Evolutionary conservation across 2,797 vertebrate genomes (phyloP), one percentile per base, ranked within the genome.

Genomic region (Lepilemur ruficaudatus): DNA sequence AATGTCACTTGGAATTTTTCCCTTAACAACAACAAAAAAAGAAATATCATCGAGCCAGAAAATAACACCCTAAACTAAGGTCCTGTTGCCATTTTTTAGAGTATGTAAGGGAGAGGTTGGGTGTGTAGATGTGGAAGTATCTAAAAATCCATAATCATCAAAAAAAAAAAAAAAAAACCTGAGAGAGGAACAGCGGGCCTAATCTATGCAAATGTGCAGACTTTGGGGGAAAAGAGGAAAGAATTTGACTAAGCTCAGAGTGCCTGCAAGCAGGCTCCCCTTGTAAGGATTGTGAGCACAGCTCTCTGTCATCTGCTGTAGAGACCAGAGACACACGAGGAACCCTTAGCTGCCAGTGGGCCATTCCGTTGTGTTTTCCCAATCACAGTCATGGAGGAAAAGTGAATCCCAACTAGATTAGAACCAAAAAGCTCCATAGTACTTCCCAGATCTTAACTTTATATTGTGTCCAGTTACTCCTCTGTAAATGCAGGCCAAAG

Each of bases 351-450:
- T 5, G 38, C 78, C 91, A 57, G 57, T 84, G 30, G 70, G 46
- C 2, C 0, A 17, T 78, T 22, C 55, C 70, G 90, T 70, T 75
- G 35, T 9, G 59, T 86, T 57, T 48, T 43, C 10, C 79, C 91
- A 94, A 76, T 97, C 82, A 63, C 72, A 97, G 88, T 81, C 95
- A 98, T 94, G 80, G 88, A 95, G 82, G 93, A 96, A 83, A 92
- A 92, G 78, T 91, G 92, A 94, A 80, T 91, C 72, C 75, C 84
- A 95, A 55, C 50, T 93, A 63, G 65, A 97, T 38, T 9, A 72
- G 89, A 94, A 93, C 88, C 94, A 91, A 94, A 97, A 95, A 82
- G 17, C 4, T 82, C 69, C 81, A n/a, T 81, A 79, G 38, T 15
- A 14, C 89, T 96, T 96, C 76, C 48, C 59, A 41, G 72, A 22